Percentiles rank a stretch among this genome's conserved stretches.
Conservation (phyloP, 2,797 vertebrate species). For the Parauchenoglanis ngamensis region DNA sequence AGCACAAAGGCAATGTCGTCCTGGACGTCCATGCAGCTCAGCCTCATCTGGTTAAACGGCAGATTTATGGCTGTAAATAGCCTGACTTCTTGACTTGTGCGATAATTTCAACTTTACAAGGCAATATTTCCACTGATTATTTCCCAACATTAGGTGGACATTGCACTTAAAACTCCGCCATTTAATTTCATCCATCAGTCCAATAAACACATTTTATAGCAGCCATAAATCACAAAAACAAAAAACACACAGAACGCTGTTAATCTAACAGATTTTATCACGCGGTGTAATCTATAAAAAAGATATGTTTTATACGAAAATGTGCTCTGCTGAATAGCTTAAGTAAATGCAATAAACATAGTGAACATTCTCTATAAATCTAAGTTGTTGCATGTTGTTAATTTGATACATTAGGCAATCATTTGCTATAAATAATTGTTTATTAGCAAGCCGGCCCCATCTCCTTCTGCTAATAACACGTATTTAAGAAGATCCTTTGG, state of each 20-base stretch:
- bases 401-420: slow-evolving; percentile 99
- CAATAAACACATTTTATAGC: slow-evolving; percentile 97
- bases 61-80: slow-evolving; percentile 93
- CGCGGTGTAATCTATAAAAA: slow-evolving; percentile 94
- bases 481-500: slow-evolving; percentile 71
- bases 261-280: slow-evolving; percentile 95
- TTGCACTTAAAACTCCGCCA: slow-evolving; percentile 94
- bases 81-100: slow-evolving; percentile 90
- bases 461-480: slow-evolving; percentile 82
- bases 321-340: slow-evolving; percentile 91
- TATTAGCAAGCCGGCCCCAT: slow-evolving; percentile 90
- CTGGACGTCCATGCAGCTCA: slow-evolving; percentile 76
- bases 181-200: slow-evolving; percentile 97
- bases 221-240: slow-evolving; percentile 91
- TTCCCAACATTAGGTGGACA: slow-evolving; percentile 93
- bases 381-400: slow-evolving; percentile 96
- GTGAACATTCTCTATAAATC: slow-evolving; percentile 89
- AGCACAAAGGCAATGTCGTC: slow-evolving; percentile 80
- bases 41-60: slow-evolving; percentile 78
- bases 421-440: slow-evolving; percentile 99
- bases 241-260: slow-evolving; percentile 91
- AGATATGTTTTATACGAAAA: slow-evolving; percentile 93
- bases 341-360: slow-evolving; percentile 99
- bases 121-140: slow-evolving; percentile 88
- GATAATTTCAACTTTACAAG: slow-evolving; percentile 90